Conservation (phyloP, 2,888 invertebrate species). For the Lasioglossum oenotherae region DNA sequence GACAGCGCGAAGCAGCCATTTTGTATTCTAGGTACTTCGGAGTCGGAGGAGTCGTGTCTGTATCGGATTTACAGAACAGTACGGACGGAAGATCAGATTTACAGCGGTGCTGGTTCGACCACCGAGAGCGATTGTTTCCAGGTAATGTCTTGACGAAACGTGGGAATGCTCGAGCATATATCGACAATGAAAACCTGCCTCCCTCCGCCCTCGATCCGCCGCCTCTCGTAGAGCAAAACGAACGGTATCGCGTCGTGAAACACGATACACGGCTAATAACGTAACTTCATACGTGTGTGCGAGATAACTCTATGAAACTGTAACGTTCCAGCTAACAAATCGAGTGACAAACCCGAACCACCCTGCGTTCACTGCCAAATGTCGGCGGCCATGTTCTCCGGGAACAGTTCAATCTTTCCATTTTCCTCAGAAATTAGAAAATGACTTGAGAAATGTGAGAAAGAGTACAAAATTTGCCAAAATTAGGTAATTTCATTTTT, state of each 20-base stretch:
- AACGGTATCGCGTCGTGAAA: conserved; percentile 75
- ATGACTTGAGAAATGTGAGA: neutral
- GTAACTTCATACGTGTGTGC: conserved; percentile 42
- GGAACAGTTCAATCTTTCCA: neutral
- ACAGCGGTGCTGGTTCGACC: conserved; percentile 54
- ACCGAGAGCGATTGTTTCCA: conserved; percentile 70
- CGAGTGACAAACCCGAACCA: conserved; percentile 8
- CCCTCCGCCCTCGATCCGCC: conserved; percentile 22
- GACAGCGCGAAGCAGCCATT: conserved; percentile 27
- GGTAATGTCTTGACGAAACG: conserved; percentile 75
- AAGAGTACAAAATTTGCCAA: no score
- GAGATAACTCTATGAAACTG: conserved; percentile 44
- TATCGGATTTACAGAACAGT: conserved; percentile 65
- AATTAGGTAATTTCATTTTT: no score
- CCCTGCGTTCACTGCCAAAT: neutral
- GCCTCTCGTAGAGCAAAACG: conserved; percentile 71
- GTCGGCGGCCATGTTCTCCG: neutral
- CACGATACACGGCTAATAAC: conserved; percentile 75
- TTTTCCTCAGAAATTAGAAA: neutral
- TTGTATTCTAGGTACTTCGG: conserved; percentile 42
- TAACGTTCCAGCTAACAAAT: conserved; percentile 62
- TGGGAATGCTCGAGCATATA: conserved; percentile 74
- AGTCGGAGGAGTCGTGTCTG: conserved; percentile 38
- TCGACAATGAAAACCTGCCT: conserved; percentile 69
- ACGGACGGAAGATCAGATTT: conserved; percentile 64